Base-by-base conservation (phyloP, 2,888 invertebrate species). In the Ochropleura plecta region DNA sequence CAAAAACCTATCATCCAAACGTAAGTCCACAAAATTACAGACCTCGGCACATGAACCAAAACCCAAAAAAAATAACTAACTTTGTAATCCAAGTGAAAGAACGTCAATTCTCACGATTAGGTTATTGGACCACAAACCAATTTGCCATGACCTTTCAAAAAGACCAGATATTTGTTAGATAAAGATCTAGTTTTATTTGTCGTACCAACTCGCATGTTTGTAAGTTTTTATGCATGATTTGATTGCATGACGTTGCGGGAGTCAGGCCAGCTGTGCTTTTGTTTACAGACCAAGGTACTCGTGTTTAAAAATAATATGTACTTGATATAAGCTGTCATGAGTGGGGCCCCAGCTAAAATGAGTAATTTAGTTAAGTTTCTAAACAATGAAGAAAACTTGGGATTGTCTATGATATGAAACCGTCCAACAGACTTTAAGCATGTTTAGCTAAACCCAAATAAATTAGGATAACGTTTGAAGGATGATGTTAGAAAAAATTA, bases 171-270 rank as follows among this genome's bases (percentile, higher is more conserved):
- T 64, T 66, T 62, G n/a, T 51, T 65, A 42, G 44, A 49, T 53
- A 69, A 64, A 76, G 76, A 62, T 72, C 77, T 62, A 62, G 59
- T 51, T 10, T 57, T 16, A 48, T 75, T 87, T 51, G 69, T 73
- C 49, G 44, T 20, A 44, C 57, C 5, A 53, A 70, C 76, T 84
- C 18, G 46, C 63, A 55, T 81, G 70, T 79, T 76, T 57, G 64
- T 70, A 80, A 75, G 70, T 82, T 75, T 82, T 81, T 80, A 85
- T 85, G 83, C 79, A 77, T 88, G 85, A 88, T 86, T 87, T 88
- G 85, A 88, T 86, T 87, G 85, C 78, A 72, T 76, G 82, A 77
- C 93, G 83, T 89, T 76, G 92, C 92, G 93, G 94, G 94, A 92
- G 93, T 84, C 90, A 76, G 55, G 76, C 84, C 82, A 82, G 83